phyloP scores from a whole-genome alignment of 2,888 invertebrate species.

The Macrosoma leucophasiata region DNA sequence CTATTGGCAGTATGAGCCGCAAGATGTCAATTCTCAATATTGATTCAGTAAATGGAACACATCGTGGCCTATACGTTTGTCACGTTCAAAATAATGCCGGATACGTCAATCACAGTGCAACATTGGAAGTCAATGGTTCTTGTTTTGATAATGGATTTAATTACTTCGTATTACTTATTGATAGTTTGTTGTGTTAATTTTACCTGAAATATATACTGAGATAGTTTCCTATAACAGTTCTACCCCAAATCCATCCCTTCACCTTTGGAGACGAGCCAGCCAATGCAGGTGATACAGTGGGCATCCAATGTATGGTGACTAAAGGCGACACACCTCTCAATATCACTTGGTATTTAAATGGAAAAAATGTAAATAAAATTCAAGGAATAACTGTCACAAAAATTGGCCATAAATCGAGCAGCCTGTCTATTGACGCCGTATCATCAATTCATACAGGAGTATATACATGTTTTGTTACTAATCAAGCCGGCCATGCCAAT shows the following conservation, averaged over 20 bases:
- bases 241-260: conserved; percentile 86
- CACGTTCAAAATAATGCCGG: conserved; percentile 82
- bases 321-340: conserved; percentile 88
- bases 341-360: conserved; percentile 85
- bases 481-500: conserved; percentile 80
- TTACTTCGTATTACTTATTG: conserved; percentile 15
- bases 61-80: conserved; percentile 85
- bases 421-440: conserved; percentile 83
- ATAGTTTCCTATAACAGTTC: conserved; percentile 64
- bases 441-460: conserved; percentile 83
- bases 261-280: conserved; percentile 85
- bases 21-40: conserved; percentile 81
- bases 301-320: conserved; percentile 83
- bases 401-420: conserved; percentile 79
- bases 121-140: conserved; percentile 84
- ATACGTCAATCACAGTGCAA: conserved; percentile 79
- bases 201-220: conserved; percentile 21
- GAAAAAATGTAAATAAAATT: conserved; percentile 69
- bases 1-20: conserved; percentile 77
- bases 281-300: conserved; percentile 85
- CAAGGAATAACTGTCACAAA: conserved; percentile 75
- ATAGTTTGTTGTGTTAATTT: too few relatives aligned
- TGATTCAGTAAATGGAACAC: conserved; percentile 80
- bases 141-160: too few relatives aligned
- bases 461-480: conserved; percentile 83